phyloP scores from a whole-genome alignment of 2,888 invertebrate genomes.

The Leptura quadrifasciata region DNA sequence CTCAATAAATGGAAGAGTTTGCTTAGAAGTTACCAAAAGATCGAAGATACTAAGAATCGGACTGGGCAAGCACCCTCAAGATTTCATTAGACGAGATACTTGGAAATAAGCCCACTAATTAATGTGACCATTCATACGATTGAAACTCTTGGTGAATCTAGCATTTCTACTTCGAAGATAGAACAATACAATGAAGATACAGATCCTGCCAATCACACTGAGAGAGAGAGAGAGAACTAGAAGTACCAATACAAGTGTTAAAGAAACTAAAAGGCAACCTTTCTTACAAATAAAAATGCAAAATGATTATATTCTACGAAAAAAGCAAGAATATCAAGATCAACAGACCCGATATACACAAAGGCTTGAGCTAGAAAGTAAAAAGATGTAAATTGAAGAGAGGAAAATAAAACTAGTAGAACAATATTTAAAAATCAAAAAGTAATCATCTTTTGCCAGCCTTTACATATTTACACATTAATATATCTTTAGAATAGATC shows the following conservation, averaged over 20 bases:
- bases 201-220: too few species aligned
- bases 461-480: neutral
- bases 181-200: neutral
- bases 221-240: too few species aligned
- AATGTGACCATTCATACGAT: conserved; percentile 6
- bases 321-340: conserved; percentile 14
- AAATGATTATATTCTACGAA: neutral
- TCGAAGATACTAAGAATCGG: conserved; percentile 33
- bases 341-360: conserved; percentile 6
- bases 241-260: neutral
- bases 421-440: conserved; percentile 19
- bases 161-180: neutral
- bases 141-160: neutral
- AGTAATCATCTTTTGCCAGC: neutral
- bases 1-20: conserved; percentile 42
- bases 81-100: conserved; percentile 40
- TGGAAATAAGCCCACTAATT: conserved; percentile 27
- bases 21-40: conserved; percentile 41
- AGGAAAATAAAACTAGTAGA: conserved; percentile 14
- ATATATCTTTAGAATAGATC: neutral
- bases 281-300: neutral
- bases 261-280: neutral
- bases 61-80: conserved; percentile 38
- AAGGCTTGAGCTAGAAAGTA: neutral
- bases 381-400: conserved; percentile 8